Conservation (phyloP, 1,140 invertebrate species). For the Bombus picipes region DNA sequence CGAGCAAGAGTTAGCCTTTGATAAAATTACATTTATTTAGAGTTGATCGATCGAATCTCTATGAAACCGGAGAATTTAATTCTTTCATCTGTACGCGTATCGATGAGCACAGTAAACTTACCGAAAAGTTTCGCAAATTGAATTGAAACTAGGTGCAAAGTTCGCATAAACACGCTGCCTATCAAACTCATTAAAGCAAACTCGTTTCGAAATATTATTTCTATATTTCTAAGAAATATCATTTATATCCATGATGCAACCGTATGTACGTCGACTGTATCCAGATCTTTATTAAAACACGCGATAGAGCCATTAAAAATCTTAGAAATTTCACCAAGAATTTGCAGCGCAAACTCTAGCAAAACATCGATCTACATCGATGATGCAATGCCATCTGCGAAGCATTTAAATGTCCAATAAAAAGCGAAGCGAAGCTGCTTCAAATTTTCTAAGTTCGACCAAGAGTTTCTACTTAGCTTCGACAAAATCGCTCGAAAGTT, state of each 20-base stretch:
- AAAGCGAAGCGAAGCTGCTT: no score
- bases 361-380: background rate
- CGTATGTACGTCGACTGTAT: no score
- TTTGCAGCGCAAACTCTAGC: no score
- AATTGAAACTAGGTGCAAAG: background rate
- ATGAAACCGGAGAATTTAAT: background rate
- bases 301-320: no score
- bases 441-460: no score
- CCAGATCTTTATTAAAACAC: no score
- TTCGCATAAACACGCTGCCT: background rate
- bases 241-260: no score
- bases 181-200: background rate
- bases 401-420: no score
- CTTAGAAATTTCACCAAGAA: no score
- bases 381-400: background rate
- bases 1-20: no score
- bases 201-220: background rate
- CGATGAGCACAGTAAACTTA: background rate
- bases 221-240: background rate
- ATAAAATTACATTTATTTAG: background rate
- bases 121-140: background rate
- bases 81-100: background rate
- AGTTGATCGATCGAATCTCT: background rate
- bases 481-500: no score
- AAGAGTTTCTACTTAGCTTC: no score